Conservation (phyloP, 2,797 vertebrate genomes). For the Petrocephalus schoutedeni region DNA sequence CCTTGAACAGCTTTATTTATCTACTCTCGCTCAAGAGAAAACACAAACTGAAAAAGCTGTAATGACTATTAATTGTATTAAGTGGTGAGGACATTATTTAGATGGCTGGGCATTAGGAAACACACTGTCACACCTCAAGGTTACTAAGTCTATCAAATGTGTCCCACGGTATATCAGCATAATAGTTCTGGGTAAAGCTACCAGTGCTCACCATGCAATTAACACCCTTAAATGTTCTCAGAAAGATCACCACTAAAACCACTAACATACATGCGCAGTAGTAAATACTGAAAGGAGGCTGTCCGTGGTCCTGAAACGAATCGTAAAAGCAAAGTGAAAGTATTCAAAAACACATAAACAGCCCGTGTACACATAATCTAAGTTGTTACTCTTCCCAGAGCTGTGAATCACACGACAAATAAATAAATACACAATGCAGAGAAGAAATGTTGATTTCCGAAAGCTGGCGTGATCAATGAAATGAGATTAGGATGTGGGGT, state of each 20-base stretch:
- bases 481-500: neutral
- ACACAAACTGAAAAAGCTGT: conserved; percentile 23
- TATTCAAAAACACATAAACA: neutral
- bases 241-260: neutral
- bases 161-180: neutral
- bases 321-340: neutral
- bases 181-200: neutral
- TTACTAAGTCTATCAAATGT: neutral
- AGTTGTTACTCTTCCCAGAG: conserved; percentile 1
- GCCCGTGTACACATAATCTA: neutral
- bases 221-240: neutral
- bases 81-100: conserved; percentile 18
- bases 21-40: conserved; percentile 67
- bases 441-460: neutral
- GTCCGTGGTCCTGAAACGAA: conserved; percentile 12
- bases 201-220: neutral
- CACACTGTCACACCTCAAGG: neutral
- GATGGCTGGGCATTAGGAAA: conserved; percentile 11
- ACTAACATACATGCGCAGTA: neutral
- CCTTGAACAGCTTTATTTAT: conserved; percentile 75
- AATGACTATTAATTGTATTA: conserved; percentile 15
- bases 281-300: conserved; percentile 6
- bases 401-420: neutral
- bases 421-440: neutral
- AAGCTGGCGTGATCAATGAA: neutral